Base-by-base conservation (phyloP, 2,113 vertebrate genomes). In the Pao palembangensis region DNA sequence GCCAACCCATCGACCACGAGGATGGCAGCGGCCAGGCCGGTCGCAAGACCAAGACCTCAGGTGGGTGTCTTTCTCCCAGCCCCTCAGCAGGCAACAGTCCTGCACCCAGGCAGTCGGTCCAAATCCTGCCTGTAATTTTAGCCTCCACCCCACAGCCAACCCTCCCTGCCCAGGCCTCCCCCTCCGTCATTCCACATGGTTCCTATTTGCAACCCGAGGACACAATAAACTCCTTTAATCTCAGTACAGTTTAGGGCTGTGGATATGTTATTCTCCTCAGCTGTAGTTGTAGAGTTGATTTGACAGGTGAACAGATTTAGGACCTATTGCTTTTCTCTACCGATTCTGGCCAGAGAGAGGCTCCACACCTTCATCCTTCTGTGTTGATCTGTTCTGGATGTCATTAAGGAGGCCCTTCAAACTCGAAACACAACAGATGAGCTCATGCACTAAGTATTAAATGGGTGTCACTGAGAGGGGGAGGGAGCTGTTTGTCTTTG, bases 1-100 rank as follows among this genome's bases (percentile, higher is more conserved):
- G 91, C 78, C 91, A 92, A 63, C 91, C 91, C 52, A 92, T 92
- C 43, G 91, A 92, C 87, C 90, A 92, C 38, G 91, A 92, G 76
- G 89, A 92, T 1, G 71, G 87, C 34, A 91, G 80, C 6, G 74
- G 84, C 12, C 88, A 82, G 49, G 70, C 88, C 1, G 80, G 90
- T 42, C 75, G 86, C 74, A 92, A 92, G 71, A 85, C 83, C 73
- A 92, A 91, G 72, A 76, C 84, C 51, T 90, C 88, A 83, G 91
- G 92, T 92, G 75, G 50, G 13, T 46, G 72, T 58, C 49, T 20
- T 1, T n/a, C 42, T 59, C 44, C 44, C 44, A 47, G 15, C 43
- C 16, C 43, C 43, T 5, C 43, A 44, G 13, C 17, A 42, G 58
- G 63, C 15, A 48, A 48, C 15, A 48, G n/a, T 62, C 75, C 50